Conservation (phyloP, 1,140 invertebrate species). For the Fopius arisanus region DNA sequence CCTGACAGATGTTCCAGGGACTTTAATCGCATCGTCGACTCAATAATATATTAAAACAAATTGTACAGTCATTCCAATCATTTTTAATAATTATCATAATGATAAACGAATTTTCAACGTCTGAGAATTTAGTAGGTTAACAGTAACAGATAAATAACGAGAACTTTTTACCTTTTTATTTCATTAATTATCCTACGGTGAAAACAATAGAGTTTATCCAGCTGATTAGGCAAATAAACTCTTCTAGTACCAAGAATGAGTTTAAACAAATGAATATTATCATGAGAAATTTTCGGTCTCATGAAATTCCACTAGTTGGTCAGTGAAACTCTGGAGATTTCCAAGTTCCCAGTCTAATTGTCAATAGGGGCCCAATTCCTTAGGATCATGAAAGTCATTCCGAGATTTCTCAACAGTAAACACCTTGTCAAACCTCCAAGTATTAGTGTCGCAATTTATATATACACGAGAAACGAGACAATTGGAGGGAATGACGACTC, state of each 20-base stretch:
- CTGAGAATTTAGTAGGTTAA: no score
- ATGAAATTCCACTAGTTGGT: neutral
- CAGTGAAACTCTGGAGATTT: neutral
- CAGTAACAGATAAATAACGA: no score
- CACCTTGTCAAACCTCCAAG: neutral
- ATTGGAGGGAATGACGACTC: no score
- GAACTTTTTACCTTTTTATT: no score
- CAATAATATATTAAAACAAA: neutral
- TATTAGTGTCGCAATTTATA: neutral
- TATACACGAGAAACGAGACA: no score
- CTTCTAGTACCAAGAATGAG: no score
- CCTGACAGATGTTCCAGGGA: neutral
- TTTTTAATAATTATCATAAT: no score
- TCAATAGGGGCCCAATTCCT: neutral
- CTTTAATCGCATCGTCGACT: neutral
- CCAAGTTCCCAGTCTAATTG: slow-evolving; percentile 8
- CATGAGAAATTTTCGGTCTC: neutral
- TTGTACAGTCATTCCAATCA: neutral
- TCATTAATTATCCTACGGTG: no score
- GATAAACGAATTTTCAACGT: no score
- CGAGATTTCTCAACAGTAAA: neutral
- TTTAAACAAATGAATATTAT: no score
- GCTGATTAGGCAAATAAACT: no score
- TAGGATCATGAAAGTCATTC: neutral
- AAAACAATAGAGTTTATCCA: no score